These are phyloP conservation scores for Aphaenogaster ashmeadi DNA, from an alignment of 1,140 invertebrate genomes.

Conservation along the genomic window DNA sequence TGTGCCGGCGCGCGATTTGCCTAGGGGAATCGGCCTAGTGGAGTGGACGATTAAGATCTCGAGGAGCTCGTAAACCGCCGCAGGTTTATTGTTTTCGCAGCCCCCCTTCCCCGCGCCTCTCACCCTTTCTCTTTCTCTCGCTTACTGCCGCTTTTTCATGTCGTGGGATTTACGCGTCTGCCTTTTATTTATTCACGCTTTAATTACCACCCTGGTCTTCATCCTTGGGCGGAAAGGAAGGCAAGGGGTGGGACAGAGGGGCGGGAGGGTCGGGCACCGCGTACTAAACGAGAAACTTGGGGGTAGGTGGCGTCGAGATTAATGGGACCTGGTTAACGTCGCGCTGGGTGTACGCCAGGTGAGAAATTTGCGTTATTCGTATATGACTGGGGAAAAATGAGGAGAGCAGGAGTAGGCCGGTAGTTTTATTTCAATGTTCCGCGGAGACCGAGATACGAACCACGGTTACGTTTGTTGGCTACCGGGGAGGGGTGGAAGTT, in stretches of 20 bases:
- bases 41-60: constrained; percentile 63
- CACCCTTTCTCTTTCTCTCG: not conserved
- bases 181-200: constrained; percentile 86
- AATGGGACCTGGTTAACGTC: constrained; percentile 83
- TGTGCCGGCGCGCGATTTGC: constrained; percentile 2
- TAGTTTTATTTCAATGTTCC: constrained; percentile 61
- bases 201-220: constrained; percentile 82
- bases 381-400: constrained; percentile 57
- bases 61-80: constrained; percentile 19
- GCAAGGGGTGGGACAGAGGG: not conserved
- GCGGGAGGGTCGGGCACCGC: constrained; percentile 51
- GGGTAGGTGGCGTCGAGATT: constrained; percentile 81
- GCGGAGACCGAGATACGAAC: constrained; percentile 27
- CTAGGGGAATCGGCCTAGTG: constrained; percentile 25
- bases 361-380: constrained; percentile 75
- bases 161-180: constrained; percentile 83
- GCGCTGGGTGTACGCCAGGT: constrained; percentile 68
- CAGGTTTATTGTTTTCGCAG: constrained; percentile 57
- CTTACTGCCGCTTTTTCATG: constrained; percentile 63
- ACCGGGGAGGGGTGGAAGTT: not conserved
- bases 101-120: not conserved
- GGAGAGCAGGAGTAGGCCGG: not conserved
- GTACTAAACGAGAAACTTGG: constrained; percentile 84
- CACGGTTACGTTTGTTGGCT: constrained; percentile 49
- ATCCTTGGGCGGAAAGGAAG: constrained; percentile 30